Percentiles rank a stretch among this genome's conserved stretches.
These are phyloP conservation scores for Macrosoma leucophasiata DNA, from an alignment of 2,888 invertebrate genomes.

Conservation along the genomic window DNA sequence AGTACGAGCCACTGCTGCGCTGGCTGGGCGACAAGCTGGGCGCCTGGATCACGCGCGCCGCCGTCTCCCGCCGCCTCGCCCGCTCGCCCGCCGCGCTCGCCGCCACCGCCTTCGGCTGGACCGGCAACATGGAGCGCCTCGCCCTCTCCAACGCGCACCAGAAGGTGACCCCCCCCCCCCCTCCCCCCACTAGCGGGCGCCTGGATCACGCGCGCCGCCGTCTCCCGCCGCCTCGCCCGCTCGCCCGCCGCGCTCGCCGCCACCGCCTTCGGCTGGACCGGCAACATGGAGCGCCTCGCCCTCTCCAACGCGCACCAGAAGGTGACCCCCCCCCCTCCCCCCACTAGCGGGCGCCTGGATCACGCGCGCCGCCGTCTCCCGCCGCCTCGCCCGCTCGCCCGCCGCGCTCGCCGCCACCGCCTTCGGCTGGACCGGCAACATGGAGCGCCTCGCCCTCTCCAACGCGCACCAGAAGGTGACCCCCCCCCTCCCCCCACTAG, in stretches of 20 bases:
- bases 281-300: constrained; percentile 98
- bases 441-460: constrained; percentile 96
- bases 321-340: constrained; percentile 89
- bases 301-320: constrained; percentile 98
- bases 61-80: constrained; percentile 90
- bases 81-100: constrained; percentile 97
- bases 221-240: constrained; percentile 91
- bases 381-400: constrained; percentile 92
- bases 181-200: constrained; percentile 66
- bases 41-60: constrained; percentile 84
- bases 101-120: constrained; percentile 98
- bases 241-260: constrained; percentile 98
- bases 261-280: constrained; percentile 98
- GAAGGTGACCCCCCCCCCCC: constrained; percentile 77
- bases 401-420: constrained; percentile 97
- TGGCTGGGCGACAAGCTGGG: constrained; percentile 93
- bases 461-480: constrained; percentile 97
- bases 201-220: constrained; percentile 82
- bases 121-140: constrained; percentile 99
- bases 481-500: constrained; percentile 90
- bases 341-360: constrained; percentile 85
- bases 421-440: constrained; percentile 99
- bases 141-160: constrained; percentile 97
- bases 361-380: constrained; percentile 88
- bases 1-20: constrained; percentile 91